Evolutionary conservation across 2,113 vertebrate species (phyloP), one percentile per base, ranked within the genome.

Genomic region (Oriolus oriolus): DNA sequence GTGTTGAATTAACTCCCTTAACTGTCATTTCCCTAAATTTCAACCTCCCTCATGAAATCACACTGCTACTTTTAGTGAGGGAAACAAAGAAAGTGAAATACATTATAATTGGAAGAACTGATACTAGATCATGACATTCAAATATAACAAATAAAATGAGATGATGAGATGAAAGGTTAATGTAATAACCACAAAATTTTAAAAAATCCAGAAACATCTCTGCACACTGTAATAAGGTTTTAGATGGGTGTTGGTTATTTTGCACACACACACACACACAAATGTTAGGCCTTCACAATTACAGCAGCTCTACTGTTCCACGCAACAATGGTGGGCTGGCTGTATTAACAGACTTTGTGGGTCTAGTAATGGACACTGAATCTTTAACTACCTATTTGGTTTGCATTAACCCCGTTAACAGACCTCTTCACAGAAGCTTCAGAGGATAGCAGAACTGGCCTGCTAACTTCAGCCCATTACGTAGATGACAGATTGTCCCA

Each of bases 391-490:
- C 13, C 3, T 57, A 35, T 8, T 21, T 14, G n/a, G 21, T 87
- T 75, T 80, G 42, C 21, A 57, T 13, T 57, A 45, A 65, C 9
- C 10, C 9, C 31, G 5, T 57, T 78, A 66, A 57, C 8, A 50
- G 33, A 53, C 18, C 4, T 64, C 24, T 52, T 64, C 21, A 30
- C 3, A 41, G 30, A 83, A 80, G 18, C 15, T 89, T 80, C 39
- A 77, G 54, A 74, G 14, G n/a, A 12, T 49, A 64, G 17, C 10
- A 45, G n/a, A 88, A 75, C 21, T 33, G 13, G 11, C 3, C 12
- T 75, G 16, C 18, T 87, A 31, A 52, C 17, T 75, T 79, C 0
- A 0, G 4, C 9, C 11, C 1, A 1, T 45, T 44, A 56, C 7
- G 7, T 14, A 28, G 9, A 8, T 63, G 47, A n/a, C 1, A 7